Evolutionary conservation across 2,113 vertebrate species (phyloP), one percentile per base, ranked within the genome.

Genomic region (Pseudois nayaur): DNA sequence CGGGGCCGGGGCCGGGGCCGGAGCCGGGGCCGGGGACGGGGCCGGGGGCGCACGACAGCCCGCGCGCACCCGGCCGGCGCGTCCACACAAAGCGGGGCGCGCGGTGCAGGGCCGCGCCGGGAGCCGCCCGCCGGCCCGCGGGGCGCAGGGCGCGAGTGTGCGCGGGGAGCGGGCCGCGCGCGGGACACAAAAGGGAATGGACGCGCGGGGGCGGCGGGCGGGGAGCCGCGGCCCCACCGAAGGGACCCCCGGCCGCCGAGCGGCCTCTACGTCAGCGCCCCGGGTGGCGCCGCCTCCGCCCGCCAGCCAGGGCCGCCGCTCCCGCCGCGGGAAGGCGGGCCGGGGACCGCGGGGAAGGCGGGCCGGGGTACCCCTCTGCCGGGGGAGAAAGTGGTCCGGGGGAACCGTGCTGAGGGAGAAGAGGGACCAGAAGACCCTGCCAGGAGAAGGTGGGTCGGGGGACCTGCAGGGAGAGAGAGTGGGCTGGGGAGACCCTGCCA

Each of bases 231-330:
- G 97, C 97, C 98, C 96, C 95, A 96, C 96, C 96, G 97, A 96
- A 97, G 97, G 97, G 95, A 98, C 96, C 98, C 98, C 98, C 98
- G 97, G 97, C 97, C 97, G 97, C 97, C 95, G 96, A 97, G 97
- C 97, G 97, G 98, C 97, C 97, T 97, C 98, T 98, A 98, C 98
- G 98, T 98, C 98, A 98, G 97, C 97, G 97, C 97, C 97, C 98
- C 97, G 96, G 97, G 97, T 95, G 97, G 98, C 97, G 98, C 98
- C 98, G 97, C 96, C 97, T 97, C 97, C 97, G 93, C 97, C 98
- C 91, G 96, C 96, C 95, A 94, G 95, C 96, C 93, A 84, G 94
- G 94, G 87, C 91, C 94, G 87, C 94, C 64, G 95, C 97, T 95
- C 85, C 97, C 93, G 97, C 97, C 89, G 88, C 94, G 86, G 85